phyloP scores from a whole-genome alignment of 1,140 invertebrate species.

The Papilio helenus region DNA sequence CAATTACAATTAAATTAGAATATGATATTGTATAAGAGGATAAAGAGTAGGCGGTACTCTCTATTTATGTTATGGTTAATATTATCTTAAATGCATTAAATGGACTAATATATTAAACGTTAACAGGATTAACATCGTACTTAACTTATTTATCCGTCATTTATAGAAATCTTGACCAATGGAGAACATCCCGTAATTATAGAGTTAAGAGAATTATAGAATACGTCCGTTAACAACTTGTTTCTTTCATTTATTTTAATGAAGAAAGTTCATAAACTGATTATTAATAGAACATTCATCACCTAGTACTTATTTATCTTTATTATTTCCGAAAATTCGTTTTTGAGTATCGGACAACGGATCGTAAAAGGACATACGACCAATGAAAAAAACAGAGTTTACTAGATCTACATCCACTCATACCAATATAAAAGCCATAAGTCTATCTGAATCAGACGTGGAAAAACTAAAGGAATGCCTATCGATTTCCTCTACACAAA shows the following conservation, averaged over 20 bases:
- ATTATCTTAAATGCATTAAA: neutral
- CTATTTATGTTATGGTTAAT: neutral
- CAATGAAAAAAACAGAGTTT: too few relatives aligned
- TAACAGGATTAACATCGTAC: neutral
- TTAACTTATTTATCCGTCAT: constrained; percentile 24
- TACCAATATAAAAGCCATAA: neutral
- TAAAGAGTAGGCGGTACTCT: too few relatives aligned
- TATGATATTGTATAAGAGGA: too few relatives aligned
- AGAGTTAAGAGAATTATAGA: neutral
- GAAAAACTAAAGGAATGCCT: neutral
- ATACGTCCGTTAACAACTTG: constrained; percentile 21
- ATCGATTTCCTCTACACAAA: constrained; percentile 8
- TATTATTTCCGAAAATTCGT: too few relatives aligned
- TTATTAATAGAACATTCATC: neutral
- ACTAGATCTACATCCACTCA: too few relatives aligned
- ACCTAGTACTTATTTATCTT: too few relatives aligned
- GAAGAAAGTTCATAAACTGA: neutral
- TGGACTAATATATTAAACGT: neutral
- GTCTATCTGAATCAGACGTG: neutral
- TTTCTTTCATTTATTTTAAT: neutral
- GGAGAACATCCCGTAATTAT: constrained; percentile 33
- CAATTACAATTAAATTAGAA: too few relatives aligned
- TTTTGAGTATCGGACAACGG: too few relatives aligned
- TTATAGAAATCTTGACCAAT: constrained; percentile 32
- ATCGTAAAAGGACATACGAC: too few relatives aligned